These are phyloP conservation scores for Schrankia costaestrigalis DNA, from an alignment of 2,888 invertebrate genomes.

Conservation along the genomic window DNA sequence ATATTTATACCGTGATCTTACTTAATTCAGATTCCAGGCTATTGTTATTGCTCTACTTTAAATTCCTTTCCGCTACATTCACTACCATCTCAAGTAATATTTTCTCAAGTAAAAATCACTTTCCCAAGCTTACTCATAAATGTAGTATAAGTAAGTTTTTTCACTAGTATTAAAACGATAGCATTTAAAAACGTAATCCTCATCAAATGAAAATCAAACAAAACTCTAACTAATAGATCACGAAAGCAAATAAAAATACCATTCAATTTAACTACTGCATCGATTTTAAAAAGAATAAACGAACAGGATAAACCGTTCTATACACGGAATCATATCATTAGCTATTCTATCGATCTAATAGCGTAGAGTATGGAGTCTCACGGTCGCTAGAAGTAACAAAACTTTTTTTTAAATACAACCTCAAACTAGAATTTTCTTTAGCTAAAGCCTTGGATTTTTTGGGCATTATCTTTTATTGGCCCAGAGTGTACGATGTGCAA, in stretches of 20 bases:
- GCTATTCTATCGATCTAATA: constrained; percentile 27
- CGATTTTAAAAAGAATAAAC: constrained; percentile 14
- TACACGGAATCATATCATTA: constrained; percentile 33
- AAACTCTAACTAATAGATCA: constrained; percentile 1
- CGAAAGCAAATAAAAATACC: too few species aligned
- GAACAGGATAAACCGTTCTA: constrained; percentile 10
- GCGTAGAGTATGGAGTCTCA: constrained; percentile 20
- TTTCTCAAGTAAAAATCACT: too few species aligned
- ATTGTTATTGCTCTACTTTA: too few species aligned
- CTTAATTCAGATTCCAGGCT: too few species aligned
- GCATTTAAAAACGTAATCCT: too few species aligned
- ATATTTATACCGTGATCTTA: too few species aligned
- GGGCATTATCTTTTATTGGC: constrained; percentile 37
- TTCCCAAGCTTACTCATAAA: too few species aligned
- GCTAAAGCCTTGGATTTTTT: constrained; percentile 29
- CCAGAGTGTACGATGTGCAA: constrained; percentile 40
- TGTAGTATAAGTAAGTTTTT: too few species aligned
- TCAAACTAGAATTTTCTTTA: constrained; percentile 25
- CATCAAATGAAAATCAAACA: neutral
- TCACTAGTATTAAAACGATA: too few species aligned
- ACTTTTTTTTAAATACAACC: constrained; percentile 28
- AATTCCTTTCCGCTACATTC: too few species aligned
- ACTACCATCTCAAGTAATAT: too few species aligned
- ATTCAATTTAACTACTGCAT: constrained; percentile 11
- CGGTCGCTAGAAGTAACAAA: constrained; percentile 18